Base-by-base conservation (phyloP, 2,888 invertebrate species). In the Ormyrus rosae region DNA sequence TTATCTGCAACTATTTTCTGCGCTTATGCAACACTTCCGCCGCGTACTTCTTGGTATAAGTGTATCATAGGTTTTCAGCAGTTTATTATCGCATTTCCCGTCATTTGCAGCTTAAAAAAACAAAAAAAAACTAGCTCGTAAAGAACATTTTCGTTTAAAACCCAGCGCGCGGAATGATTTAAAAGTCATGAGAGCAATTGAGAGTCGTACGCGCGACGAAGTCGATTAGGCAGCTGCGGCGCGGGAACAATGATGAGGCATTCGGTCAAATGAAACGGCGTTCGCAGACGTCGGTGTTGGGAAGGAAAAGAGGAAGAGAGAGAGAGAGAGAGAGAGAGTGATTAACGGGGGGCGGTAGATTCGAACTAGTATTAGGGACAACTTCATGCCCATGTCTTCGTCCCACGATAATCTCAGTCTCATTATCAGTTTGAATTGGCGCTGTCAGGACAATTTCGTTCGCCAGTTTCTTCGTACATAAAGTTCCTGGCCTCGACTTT, bases 401-500 rank as follows among this genome's bases (percentile, higher is more conserved):
- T 87, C 87, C 84, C 87, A 87, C 87, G 86, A 86, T 86, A 85
- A 87, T 87, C 86, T 85, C 82, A 45, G 82, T 82, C 83, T 84
- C 83, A 85, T 85, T 85, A 85, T 85, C 86, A 84, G 82, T 68
- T 67, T 86, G 84, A 87, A 87, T 87, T 86, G 86, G 81, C 78
- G 80, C 71, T 83, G 74, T 81, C 83, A 80, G 84, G 83, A 64
- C 83, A 83, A 84, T 85, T 83, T 81, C 81, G 71, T 73, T 72
- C 72, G 79, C 71, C 74, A 19, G 9, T 34, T 77, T 46, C 55
- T 60, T 58, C 65, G 48, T 55, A 11, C 63, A 5, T 19, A 19
- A 34, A 53, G n/a, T 70, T 19, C n/a, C 64, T 81, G 81, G 1
- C 67, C 78, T 69, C 73, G 79, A 19, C 78, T 76, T 82, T 79